These are phyloP conservation scores for Myrmophylax atrothorax DNA, from an alignment of 2,113 vertebrate species.

Conservation along the genomic window DNA sequence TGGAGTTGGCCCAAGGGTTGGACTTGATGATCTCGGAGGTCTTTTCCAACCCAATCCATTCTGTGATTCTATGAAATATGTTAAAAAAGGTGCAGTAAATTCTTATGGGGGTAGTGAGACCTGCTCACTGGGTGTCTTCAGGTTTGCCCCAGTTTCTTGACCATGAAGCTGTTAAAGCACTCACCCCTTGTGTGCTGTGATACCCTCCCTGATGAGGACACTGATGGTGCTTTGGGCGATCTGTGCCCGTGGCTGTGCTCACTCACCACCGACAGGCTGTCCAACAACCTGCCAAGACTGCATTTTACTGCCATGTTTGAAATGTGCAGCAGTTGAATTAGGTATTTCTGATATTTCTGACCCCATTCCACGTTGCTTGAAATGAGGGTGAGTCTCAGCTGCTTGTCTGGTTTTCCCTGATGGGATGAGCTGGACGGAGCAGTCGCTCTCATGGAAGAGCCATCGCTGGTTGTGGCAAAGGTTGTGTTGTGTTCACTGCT, in stretches of 20 bases:
- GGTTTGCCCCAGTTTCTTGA: background rate
- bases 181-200: background rate
- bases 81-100: background rate
- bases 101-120: background rate
- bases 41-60: no score
- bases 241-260: background rate
- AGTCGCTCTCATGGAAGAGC: background rate
- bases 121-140: background rate
- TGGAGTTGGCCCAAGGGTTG: no score
- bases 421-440: background rate
- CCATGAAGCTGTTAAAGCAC: background rate
- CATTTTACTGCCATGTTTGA: background rate
- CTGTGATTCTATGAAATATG: background rate
- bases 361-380: background rate
- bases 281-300: background rate
- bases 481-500: background rate
- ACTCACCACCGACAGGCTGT: background rate
- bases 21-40: no score
- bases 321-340: background rate
- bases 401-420: background rate
- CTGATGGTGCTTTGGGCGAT: background rate
- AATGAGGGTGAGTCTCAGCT: background rate
- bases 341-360: background rate
- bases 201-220: fast-evolving
- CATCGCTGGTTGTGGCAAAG: background rate